Percentiles rank a stretch among this genome's conserved stretches.
phyloP scores from a whole-genome alignment of 2,797 vertebrate genomes.

The Hemibagrus guttatus region DNA sequence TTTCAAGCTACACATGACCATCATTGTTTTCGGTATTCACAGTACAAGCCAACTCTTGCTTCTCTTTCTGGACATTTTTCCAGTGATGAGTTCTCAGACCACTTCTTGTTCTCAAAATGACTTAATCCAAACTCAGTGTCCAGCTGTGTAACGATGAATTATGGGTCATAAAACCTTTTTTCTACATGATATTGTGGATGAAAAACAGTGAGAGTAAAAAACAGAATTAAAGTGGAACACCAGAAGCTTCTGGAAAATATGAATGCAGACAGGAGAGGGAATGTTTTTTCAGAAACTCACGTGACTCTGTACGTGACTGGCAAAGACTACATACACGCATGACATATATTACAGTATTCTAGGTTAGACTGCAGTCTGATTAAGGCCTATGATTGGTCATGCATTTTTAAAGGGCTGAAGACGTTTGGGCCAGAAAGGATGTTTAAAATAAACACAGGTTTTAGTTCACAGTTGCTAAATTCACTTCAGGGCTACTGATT shows the following conservation, averaged over 20 bases:
- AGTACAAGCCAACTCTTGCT: neutral
- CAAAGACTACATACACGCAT: neutral
- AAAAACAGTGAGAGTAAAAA: constrained; percentile 14
- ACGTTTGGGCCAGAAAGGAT: neutral
- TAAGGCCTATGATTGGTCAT: neutral
- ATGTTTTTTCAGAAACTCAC: neutral
- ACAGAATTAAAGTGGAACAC: constrained; percentile 21
- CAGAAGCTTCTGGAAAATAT: constrained; percentile 20
- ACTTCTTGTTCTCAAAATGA: neutral
- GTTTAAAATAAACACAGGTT: neutral
- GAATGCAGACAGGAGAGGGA: neutral
- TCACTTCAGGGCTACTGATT: neutral
- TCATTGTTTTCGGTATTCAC: neutral
- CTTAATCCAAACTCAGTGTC: neutral
- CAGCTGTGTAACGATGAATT: constrained; percentile 30
- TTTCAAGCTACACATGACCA: neutral
- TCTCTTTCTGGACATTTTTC: constrained; percentile 5
- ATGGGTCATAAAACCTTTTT: constrained; percentile 9
- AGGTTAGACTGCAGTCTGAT: neutral
- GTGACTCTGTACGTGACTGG: neutral
- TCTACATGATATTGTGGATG: constrained; percentile 8
- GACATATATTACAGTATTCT: constrained; percentile 11
- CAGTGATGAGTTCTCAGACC: neutral
- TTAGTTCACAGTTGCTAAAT: neutral
- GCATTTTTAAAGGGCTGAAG: neutral